Conservation (phyloP, 1,140 invertebrate species). For the Pteromalus puparum region DNA sequence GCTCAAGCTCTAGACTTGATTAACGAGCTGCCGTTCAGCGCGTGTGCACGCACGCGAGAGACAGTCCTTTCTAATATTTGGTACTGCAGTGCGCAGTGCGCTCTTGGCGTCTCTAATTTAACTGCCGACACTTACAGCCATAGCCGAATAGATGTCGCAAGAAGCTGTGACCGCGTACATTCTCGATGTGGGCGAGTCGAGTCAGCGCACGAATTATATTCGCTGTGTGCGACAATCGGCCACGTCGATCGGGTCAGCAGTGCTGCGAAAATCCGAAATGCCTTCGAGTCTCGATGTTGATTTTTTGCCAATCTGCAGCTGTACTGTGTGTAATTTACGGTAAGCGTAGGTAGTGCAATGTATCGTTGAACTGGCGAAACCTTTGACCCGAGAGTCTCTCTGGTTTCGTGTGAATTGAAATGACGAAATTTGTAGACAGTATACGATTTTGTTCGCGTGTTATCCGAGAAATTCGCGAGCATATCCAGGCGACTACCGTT, state of each 20-base stretch:
- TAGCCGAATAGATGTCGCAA: neutral
- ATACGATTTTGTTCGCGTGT: too few relatives aligned
- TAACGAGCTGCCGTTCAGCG: neutral
- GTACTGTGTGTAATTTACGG: too few relatives aligned
- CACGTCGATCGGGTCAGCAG: neutral
- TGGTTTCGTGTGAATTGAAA: too few relatives aligned
- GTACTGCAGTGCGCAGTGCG: too few relatives aligned
- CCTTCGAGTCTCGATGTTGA: neutral
- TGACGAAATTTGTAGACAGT: too few relatives aligned
- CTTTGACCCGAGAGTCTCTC: too few relatives aligned
- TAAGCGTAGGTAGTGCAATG: too few relatives aligned
- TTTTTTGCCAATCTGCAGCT: neutral
- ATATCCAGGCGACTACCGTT: too few relatives aligned
- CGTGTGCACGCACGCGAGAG: neutral
- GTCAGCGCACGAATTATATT: neutral
- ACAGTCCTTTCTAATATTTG: constrained; percentile 37
- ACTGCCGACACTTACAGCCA: neutral
- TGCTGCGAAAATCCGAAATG: constrained; percentile 17
- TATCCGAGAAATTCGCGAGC: too few relatives aligned
- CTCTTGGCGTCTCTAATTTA: constrained; percentile 9
- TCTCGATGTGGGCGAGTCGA: constrained; percentile 25
- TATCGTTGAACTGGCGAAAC: too few relatives aligned
- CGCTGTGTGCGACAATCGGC: neutral
- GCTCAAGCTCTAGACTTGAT: neutral
- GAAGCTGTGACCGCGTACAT: neutral